A percentile compares a stretch with the other conserved stretches of the same genome.
phyloP scores from a whole-genome alignment of 2,888 invertebrate genomes.

The Hyalella azteca region DNA sequence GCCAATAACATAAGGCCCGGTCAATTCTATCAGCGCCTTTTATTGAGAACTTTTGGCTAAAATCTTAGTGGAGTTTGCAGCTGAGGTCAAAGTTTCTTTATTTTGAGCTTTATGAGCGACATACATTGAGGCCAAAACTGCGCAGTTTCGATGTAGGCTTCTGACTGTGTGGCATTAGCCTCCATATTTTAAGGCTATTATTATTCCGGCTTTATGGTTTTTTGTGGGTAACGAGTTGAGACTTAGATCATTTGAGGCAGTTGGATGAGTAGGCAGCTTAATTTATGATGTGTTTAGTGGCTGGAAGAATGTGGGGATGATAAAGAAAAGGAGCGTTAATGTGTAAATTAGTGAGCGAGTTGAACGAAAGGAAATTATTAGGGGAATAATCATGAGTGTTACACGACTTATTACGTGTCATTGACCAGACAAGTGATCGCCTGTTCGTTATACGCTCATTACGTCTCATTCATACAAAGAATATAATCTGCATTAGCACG shows the following conservation, averaged over 20 bases:
- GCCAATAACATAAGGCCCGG: constrained; percentile 38
- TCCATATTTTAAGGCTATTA: constrained; percentile 39
- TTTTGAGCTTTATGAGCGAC: background rate
- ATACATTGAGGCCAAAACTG: background rate
- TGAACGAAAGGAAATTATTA: constrained; percentile 8
- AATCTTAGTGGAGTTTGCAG: constrained; percentile 10
- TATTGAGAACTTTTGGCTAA: constrained; percentile 26
- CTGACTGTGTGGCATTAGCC: background rate
- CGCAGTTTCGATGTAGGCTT: background rate
- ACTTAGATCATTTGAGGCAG: constrained; percentile 37
- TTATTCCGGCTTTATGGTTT: constrained; percentile 39
- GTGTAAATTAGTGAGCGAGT: constrained; percentile 12
- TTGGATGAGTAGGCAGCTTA: constrained; percentile 31
- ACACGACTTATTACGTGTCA: no score
- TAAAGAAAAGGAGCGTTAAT: constrained; percentile 26
- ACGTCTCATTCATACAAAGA: no score
- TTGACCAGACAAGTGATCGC: no score
- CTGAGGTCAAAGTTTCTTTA: background rate
- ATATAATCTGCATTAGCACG: no score
- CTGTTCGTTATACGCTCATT: no score
- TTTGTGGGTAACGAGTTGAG: constrained; percentile 37
- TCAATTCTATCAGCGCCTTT: constrained; percentile 30
- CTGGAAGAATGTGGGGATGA: constrained; percentile 35
- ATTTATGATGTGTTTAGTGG: constrained; percentile 33
- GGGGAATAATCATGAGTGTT: constrained; percentile 1